Base-by-base conservation (phyloP, 1,140 invertebrate species). In the Drosophila tropicalis region DNA sequence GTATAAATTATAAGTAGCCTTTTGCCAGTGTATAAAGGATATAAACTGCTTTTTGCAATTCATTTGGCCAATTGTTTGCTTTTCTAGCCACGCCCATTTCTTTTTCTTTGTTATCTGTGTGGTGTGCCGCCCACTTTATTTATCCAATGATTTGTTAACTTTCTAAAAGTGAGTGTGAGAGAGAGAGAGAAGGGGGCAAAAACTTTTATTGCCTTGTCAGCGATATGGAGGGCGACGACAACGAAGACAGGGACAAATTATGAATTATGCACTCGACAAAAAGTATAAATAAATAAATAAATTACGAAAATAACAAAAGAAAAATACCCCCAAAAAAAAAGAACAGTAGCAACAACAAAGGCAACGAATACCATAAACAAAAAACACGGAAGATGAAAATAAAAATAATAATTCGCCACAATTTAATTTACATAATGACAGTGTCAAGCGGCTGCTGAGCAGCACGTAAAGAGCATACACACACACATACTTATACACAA, bases 401-500 rank as follows among this genome's bases (percentile, higher is more conserved):
- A 81, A 81, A 81, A 82, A 86, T 81, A 86, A 89, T 89, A 89
- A 89, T 84, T 89, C 84, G 80, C 80, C 84, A 78, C 84, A 89
- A 89, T 89, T 89, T 89, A 87, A 89, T 89, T 89, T 89, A 78
- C 84, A 89, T 89, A 89, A 89, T 89, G 84, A 89, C 80, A 89
- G 77, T 74, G 84, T 87, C 84, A 89, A 81, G 73, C 81, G 70
- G 76, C 70, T 71, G 65, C 71, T 55, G 58, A 57, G 44, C 29
- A 29, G 61, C 61, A 62, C 61, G 41, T 62, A 62, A 57, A 34
- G n/a, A 29, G 5, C 47, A 22, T 5, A 22, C 19, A 51, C 47
- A 57, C 19, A 19, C 51, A 54, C 19, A 25, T 22, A 9, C 55
- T 25, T 25, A 25, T 3, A 29, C 6, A 36, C 56, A 36, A 51